Evolutionary conservation across 2,113 vertebrate genomes (phyloP), one percentile per base, ranked within the genome.

Genomic region (Chroicocephalus ridibundus): DNA sequence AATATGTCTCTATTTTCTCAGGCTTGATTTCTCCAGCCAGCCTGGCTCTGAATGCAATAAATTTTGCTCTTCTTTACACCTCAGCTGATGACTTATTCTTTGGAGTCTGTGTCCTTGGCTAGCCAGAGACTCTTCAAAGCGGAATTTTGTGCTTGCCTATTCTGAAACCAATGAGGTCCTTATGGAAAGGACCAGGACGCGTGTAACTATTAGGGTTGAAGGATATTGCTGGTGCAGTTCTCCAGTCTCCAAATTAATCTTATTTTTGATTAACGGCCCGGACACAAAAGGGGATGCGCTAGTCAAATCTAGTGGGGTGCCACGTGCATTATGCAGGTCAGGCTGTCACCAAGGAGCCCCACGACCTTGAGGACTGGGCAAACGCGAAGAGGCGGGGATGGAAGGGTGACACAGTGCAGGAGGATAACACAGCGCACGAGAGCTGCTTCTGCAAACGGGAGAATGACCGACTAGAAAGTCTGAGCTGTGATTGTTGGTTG

Each of bases 1-100:
- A 94, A 97, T 95, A 89, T 87, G 89, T 97, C 95, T 97, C 86
- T 96, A 93, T 97, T 95, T 97, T 92, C 94, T 89, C 93, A 74
- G 82, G 72, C 89, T 93, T 89, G 95, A 97, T 97, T 96, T 95
- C 81, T 95, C 38, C 84, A 91, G 93, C 91, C 89, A 91, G 84
- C 89, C 78, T 82, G 70, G 66, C 78, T 86, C 75, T 69, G 70
- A 95, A 72, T 7, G 47, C 93, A 91, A 91, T 97, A 94, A 96
- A 95, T 95, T 94, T 82, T 94, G 57, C 58, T 94, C 62, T 82
- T 89, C 91, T 94, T 93, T 96, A 82, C 93, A 94, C 91, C 70
- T 94, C 82, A 88, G 78, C 78, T 96, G 93, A 95, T 96, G 93
- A 96, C 84, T 97, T 95, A 82, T 80, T 89, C 90, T 88, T 92